Evolutionary conservation across 2,113 vertebrate genomes (phyloP), one percentile per base, ranked within the genome.

Genomic region (Vimba vimba): DNA sequence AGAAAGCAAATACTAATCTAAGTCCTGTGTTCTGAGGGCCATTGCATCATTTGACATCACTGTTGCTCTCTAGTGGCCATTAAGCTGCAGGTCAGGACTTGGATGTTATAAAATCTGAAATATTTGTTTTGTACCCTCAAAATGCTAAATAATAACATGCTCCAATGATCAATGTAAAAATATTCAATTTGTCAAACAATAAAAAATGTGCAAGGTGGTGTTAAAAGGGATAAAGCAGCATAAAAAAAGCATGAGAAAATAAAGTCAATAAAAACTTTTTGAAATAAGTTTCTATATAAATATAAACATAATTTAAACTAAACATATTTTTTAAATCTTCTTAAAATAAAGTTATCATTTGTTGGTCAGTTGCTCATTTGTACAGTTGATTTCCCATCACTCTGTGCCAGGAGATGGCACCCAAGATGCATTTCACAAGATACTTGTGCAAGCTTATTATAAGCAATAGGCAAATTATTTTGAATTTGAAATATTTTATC

Each of bases 371-470:
- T 43, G 68, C 19, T 39, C 8, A 23, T 69, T 69, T 69, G 7
- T 36, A 36, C 8, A 39, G 4, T 5, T 39, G 68, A 39, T 69
- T 69, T 39, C 33, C 19, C 30, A 36, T 71, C 33, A 39, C 33
- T 69, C 33, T 6, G 4, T 13, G 25, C 77, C 77, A 79, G 27
- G 2, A 79, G 77, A 27, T 59, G 55, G 52, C 57, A 79, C 77
- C 23, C 55, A 79, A 79, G 55, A 79, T 62, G 57, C 55, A 43
- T 62, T 79, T 60, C 17, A 77, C 25, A 57, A 78, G 27, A 21
- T 27, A 55, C 47, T 19, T 77, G 12, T 77, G n/a, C n/a, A 47
- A 74, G 43, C 39, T 25, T 55, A 33, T 30, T 45, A 43, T 0
- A 21, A 39, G 36, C 21, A 45, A 25, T 69, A 10, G 7, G n/a